Evolutionary conservation across 2,888 invertebrate species (phyloP).

Genomic region (Eilema griseolum): DNA sequence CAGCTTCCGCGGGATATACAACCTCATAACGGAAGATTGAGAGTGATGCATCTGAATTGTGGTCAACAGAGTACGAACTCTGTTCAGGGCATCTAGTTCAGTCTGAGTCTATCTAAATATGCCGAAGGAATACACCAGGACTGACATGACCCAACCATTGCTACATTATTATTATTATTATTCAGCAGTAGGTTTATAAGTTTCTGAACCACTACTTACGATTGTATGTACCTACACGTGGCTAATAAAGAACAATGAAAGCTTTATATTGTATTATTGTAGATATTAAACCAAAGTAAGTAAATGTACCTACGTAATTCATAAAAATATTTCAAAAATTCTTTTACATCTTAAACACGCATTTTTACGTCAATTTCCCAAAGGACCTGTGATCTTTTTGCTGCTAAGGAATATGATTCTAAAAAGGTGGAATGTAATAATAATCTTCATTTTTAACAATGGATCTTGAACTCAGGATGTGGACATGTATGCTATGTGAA

Average conservation of each 20-base stretch:
- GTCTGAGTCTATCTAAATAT: too few species aligned
- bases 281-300: not conserved
- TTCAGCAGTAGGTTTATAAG: not conserved
- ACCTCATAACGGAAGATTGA: too few species aligned
- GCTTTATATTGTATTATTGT: not conserved
- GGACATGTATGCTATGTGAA: not conserved
- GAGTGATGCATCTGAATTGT: too few species aligned
- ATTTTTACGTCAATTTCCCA: conserved; percentile 6
- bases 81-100: too few species aligned
- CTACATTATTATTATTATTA: too few species aligned
- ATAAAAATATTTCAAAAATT: conserved; percentile 1
- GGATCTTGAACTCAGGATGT: not conserved
- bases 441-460: conserved; percentile 3
- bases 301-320: not conserved
- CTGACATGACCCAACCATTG: too few species aligned
- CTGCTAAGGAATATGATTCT: not conserved
- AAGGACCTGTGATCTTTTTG: conserved; percentile 6
- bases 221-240: too few species aligned
- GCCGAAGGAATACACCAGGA: too few species aligned
- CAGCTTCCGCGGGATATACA: too few species aligned
- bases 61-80: too few species aligned
- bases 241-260: too few species aligned
- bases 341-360: not conserved
- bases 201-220: not conserved
- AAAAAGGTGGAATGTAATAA: not conserved